phyloP scores from a whole-genome alignment of 2,113 vertebrate species.

The Hylia prasina region DNA sequence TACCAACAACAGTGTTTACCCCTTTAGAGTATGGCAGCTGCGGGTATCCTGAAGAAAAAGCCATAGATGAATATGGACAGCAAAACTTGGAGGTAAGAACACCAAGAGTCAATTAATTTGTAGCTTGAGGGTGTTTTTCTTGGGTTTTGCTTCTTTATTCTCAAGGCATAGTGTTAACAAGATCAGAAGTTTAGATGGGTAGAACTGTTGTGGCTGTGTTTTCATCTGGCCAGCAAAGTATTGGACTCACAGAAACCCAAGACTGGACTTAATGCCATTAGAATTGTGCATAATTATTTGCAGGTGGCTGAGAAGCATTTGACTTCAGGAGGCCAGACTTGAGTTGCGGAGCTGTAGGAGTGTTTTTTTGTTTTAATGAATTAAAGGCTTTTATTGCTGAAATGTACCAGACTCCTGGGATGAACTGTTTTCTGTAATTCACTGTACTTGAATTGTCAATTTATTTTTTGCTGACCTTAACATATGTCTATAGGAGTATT shows the following conservation, averaged over 20 bases:
- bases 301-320: neutral
- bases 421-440: neutral
- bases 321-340: neutral
- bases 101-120: neutral
- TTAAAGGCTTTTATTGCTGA: neutral
- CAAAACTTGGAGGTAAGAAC: conserved; percentile 85
- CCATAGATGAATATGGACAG: conserved; percentile 75
- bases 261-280: neutral
- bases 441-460: neutral
- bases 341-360: neutral
- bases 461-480: neutral
- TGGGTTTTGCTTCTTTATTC: neutral
- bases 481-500: accelerated
- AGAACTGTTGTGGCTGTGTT: neutral
- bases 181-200: neutral
- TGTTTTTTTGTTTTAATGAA: neutral
- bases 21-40: conserved; percentile 95
- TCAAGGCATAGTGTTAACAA: neutral
- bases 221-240: neutral
- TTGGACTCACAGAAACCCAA: neutral
- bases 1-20: conserved; percentile 94
- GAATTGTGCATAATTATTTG: neutral
- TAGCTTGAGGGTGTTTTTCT: neutral
- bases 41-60: conserved; percentile 87
- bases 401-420: neutral